Evolutionary conservation across 2,113 vertebrate genomes (phyloP).

Genomic region (Pao palembangensis): DNA sequence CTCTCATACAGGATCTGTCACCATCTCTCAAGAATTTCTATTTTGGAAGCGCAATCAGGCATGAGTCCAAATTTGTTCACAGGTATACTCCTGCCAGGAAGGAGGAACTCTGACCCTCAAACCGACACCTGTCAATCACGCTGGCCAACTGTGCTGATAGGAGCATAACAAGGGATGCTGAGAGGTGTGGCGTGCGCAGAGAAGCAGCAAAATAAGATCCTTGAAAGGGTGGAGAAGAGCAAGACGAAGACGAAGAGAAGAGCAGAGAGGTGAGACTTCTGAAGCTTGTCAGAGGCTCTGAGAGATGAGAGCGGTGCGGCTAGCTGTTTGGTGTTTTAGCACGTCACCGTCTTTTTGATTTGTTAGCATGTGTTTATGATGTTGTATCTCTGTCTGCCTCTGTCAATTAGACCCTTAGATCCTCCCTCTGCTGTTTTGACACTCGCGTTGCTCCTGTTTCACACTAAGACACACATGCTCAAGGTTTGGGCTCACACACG

Average conservation of each 20-base stretch:
- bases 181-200: constrained; percentile 29
- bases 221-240: constrained; percentile 47
- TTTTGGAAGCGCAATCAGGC: constrained; percentile 35
- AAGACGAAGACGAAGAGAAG: constrained; percentile 48
- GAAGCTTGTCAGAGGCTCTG: constrained; percentile 58
- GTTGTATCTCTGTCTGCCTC: constrained; percentile 65
- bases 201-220: constrained; percentile 34
- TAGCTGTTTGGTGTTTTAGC: constrained; percentile 60
- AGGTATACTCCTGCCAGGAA: constrained; percentile 29
- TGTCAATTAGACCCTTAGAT: constrained; percentile 69
- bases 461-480: constrained; percentile 40
- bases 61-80: constrained; percentile 20
- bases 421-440: constrained; percentile 63
- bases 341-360: constrained; percentile 65
- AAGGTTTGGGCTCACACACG: constrained; percentile 12
- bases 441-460: constrained; percentile 56
- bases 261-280: constrained; percentile 63
- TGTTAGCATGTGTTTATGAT: constrained; percentile 70
- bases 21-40: constrained; percentile 37
- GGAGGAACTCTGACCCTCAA: constrained; percentile 44
- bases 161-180: constrained; percentile 47
- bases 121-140: constrained; percentile 71
- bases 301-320: constrained; percentile 52
- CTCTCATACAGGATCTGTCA: constrained; percentile 22
- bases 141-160: constrained; percentile 46